Evolutionary conservation across 2,888 invertebrate genomes (phyloP), one percentile per base, ranked within the genome.

Genomic region (Eurois occulta): DNA sequence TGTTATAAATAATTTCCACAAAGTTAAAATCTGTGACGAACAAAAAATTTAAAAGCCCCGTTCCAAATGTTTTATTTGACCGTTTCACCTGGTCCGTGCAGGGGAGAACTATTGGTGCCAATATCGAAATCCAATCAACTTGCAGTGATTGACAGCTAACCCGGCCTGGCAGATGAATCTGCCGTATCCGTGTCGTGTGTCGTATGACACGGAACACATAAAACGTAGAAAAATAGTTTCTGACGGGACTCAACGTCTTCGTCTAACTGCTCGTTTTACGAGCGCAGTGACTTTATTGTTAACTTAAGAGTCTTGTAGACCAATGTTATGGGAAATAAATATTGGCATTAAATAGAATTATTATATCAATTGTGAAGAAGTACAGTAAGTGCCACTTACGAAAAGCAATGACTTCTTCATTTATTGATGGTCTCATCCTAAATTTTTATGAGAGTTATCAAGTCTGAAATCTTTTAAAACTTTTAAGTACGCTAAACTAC

Each of bases 91-190:
- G 84, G 80, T 68, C 73, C 84, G 82, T 83, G 86, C 84, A 90
- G 88, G 92, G 91, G 90, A 91, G 91, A 91, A 91, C 87, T 87
- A 90, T 90, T 91, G 92, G 91, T 91, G 92, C 90, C 94, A 93
- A 94, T 94, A 94, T 92, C 91, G 92, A 91, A 95, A 95, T 94
- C 94, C 95, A 95, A 95, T 95, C 95, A 95, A 92, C 92, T 92
- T 86, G 88, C 90, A 86, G 92, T 94, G 95, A 95, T 94, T 94
- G 95, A 95, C 95, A 93, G 93, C 90, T 91, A 92, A 91, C 89
- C 90, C 87, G 83, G 88, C 78, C 78, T 81, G 78, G 79, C 81
- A 88, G 89, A 87, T 88, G 88, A 89, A 87, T 88, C 88, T 85
- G 88, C 89, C 89, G 77, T 71, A 82, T 78, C 90, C 88, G 73